Conservation (phyloP, 2,888 invertebrate genomes). For the Nasonovia ribisnigri region DNA sequence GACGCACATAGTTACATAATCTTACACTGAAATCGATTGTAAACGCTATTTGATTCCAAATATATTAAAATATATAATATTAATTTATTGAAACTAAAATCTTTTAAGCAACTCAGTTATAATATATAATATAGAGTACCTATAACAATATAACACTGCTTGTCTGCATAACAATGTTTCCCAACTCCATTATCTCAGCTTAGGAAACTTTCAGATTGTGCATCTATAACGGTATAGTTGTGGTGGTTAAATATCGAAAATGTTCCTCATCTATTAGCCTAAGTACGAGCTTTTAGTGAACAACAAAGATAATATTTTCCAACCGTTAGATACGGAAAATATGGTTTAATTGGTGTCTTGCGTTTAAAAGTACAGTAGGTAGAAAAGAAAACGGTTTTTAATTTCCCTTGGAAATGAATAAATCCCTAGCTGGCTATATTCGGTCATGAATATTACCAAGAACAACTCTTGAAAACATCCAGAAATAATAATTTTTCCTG, state of each 20-base stretch:
- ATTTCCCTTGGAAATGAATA: slow-evolving; percentile 21
- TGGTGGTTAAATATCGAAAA: slow-evolving; percentile 1
- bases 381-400: slow-evolving; percentile 45
- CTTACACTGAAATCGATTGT: background rate
- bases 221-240: background rate
- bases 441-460: background rate
- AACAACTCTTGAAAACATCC: background rate
- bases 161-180: slow-evolving; percentile 37
- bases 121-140: background rate
- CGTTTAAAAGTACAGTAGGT: background rate
- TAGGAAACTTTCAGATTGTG: slow-evolving; percentile 46
- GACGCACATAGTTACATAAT: background rate
- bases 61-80: background rate
- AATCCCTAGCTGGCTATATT: background rate
- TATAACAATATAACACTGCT: slow-evolving; percentile 8
- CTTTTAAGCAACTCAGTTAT: background rate
- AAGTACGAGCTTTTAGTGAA: slow-evolving; percentile 49
- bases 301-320: slow-evolving; percentile 49
- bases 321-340: background rate
- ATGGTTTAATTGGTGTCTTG: slow-evolving; percentile 31
- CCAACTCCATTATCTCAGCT: slow-evolving; percentile 47
- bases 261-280: slow-evolving; percentile 30
- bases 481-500: background rate
- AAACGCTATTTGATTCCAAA: background rate
- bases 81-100: background rate